Evolutionary conservation across 2,888 invertebrate genomes (phyloP), one percentile per base, ranked within the genome.

Genomic region (Zele albiditarsus): DNA sequence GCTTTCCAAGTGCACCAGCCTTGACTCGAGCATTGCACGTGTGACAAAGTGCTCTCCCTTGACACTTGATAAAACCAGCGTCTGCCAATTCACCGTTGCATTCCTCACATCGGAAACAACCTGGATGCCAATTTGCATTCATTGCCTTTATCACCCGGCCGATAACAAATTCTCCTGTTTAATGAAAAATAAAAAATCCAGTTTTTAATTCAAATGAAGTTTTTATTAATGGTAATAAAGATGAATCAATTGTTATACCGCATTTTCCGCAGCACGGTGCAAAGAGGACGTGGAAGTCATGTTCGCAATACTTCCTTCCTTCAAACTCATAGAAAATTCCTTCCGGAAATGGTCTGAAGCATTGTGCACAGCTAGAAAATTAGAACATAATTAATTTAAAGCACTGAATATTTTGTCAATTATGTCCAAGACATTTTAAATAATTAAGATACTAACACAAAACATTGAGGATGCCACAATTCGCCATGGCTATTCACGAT

Each of bases 131-230:
- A 89, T 97, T 98, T 42, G 97, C 94, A 86, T 98, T 98, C 98
- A 99, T 98, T 0, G 99, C 99, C 90, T 99, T 99, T 88, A 99
- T 99, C 63, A 99, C 99, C 75, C 99, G 94, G 0, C 99, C 99
- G 87, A 99, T 97, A 77, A 99, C 97, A 89, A 99, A 99, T 90
- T 98, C 98, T 28, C 95, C 95, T 95, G 20, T 23, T 4, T 10
- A 86, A 6, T 33, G 83, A 77, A 65, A 77, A 62, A 71, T 20
- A 53, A 71, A 53, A 70, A 46, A n/a, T 4, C 16, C 2, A 68
- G 25, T 72, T 23, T 5, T 31, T 63, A 20, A 66, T 10, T 3
- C 2, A 6, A 6, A 14, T 5, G 10, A 16, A 14, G 23, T 14
- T 20, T 46, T 25, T 14, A 57, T 42, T 0, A 27, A 10, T 49